A percentile compares a stretch with the other conserved stretches of the same genome.
phyloP scores from a whole-genome alignment of 2,797 vertebrate genomes.

The Scarus forsteni region DNA sequence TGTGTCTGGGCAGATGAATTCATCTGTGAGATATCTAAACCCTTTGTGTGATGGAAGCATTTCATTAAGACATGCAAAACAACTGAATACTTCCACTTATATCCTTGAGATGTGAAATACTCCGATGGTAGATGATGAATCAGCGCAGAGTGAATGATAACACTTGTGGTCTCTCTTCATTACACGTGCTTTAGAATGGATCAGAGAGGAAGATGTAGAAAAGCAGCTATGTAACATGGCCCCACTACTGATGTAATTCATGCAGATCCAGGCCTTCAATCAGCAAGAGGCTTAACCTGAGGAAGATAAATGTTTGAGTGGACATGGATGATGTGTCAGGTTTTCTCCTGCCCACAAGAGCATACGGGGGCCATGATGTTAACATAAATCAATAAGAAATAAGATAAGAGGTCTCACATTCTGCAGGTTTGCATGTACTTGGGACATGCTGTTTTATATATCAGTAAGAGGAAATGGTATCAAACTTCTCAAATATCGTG shows the following conservation, averaged over 20 bases:
- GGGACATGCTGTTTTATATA: neutral
- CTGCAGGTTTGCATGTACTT: constrained; percentile 15
- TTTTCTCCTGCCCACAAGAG: constrained; percentile 42
- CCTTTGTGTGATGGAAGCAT: constrained; percentile 11
- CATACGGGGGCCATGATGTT: constrained; percentile 22
- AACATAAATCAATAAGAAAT: neutral
- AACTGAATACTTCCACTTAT: constrained; percentile 33
- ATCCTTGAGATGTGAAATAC: constrained; percentile 43
- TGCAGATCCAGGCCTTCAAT: constrained; percentile 37
- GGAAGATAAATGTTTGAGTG: constrained; percentile 34
- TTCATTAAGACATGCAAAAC: constrained; percentile 39
- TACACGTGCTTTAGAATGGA: constrained; percentile 32
- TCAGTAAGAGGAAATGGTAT: no score
- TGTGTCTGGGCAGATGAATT: constrained; percentile 31
- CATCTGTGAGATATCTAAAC: constrained; percentile 24
- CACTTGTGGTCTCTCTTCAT: constrained; percentile 53
- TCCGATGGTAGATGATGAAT: constrained; percentile 52
- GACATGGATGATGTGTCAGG: constrained; percentile 36
- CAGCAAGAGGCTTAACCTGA: constrained; percentile 28
- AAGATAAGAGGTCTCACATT: no score
- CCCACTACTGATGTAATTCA: constrained; percentile 16
- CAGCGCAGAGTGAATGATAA: constrained; percentile 48
- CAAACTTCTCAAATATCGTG: no score
- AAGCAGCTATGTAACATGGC: constrained; percentile 22
- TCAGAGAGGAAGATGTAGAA: constrained; percentile 34